phyloP scores from a whole-genome alignment of 2,888 invertebrate species.

The Sinopyrophorus schimmeli region DNA sequence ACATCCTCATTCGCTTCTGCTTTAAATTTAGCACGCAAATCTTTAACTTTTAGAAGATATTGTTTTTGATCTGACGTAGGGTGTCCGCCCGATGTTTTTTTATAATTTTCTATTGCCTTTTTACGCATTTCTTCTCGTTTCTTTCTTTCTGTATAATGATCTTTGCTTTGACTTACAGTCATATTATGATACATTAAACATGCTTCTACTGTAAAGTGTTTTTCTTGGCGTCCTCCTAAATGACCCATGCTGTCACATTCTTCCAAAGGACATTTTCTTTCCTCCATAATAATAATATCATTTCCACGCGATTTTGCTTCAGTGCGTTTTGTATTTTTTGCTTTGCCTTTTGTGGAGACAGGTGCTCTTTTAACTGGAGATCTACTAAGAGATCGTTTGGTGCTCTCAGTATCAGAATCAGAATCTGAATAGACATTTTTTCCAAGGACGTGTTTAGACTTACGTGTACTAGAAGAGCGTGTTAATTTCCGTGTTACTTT shows the following conservation, averaged over 20 bases:
- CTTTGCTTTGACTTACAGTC: constrained; percentile 69
- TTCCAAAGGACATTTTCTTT: constrained; percentile 81
- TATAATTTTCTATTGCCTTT: constrained; percentile 54
- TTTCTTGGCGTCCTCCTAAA: constrained; percentile 76
- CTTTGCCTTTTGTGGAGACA: constrained; percentile 55
- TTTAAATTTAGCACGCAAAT: constrained; percentile 63
- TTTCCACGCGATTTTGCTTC: constrained; percentile 46
- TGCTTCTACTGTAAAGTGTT: constrained; percentile 88
- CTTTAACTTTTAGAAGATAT: constrained; percentile 67
- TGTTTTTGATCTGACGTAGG: constrained; percentile 68
- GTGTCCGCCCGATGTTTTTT: constrained; percentile 59
- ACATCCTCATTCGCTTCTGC: constrained; percentile 46
- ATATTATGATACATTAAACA: constrained; percentile 92
- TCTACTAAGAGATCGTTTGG: constrained; percentile 60
- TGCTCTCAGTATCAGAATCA: constrained; percentile 67
- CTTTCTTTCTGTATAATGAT: constrained; percentile 61
- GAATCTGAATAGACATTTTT: constrained; percentile 65
- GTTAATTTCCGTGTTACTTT: constrained; percentile 67
- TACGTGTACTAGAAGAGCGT: constrained; percentile 69
- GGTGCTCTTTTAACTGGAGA: constrained; percentile 68
- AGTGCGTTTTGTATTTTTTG: constrained; percentile 53
- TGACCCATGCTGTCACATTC: constrained; percentile 90
- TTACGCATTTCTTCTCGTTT: constrained; percentile 62
- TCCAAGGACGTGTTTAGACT: constrained; percentile 65
- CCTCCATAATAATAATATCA: constrained; percentile 56